These are phyloP conservation scores for Dufourea novaeangliae DNA, from an alignment of 1,140 invertebrate species.

Conservation along the genomic window DNA sequence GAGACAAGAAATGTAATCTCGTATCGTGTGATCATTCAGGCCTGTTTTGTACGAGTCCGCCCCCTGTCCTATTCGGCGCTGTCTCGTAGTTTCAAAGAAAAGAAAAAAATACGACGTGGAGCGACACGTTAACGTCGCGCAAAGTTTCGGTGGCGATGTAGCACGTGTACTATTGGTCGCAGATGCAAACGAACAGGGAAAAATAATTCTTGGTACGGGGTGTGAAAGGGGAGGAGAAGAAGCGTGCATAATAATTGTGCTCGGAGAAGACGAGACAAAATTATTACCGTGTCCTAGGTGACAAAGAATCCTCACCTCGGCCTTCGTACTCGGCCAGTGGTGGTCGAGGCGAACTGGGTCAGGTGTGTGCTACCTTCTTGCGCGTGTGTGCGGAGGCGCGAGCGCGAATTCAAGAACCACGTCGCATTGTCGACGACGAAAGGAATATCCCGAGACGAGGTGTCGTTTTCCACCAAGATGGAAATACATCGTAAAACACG, in stretches of 20 bases:
- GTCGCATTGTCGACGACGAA: conserved; percentile 27
- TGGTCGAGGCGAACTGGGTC: conserved; percentile 48
- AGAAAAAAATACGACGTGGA: not conserved
- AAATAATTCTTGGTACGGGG: conserved; percentile 13
- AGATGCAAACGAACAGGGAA: not conserved
- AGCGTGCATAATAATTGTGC: conserved; percentile 19
- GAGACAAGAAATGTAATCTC: not conserved
- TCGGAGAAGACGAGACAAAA: conserved; percentile 39
- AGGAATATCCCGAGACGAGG: conserved; percentile 20
- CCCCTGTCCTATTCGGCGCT: not conserved
- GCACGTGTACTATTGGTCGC: conserved; percentile 12
- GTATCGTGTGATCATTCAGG: not conserved
- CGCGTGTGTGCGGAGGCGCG: not conserved
- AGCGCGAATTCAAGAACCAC: conserved; percentile 25
- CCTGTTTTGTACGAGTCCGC: no score
- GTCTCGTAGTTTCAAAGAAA: not conserved
- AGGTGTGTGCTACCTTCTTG: not conserved
- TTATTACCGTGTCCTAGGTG: conserved; percentile 47
- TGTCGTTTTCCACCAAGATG: conserved; percentile 31
- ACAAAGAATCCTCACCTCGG: conserved; percentile 53
- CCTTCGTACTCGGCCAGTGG: conserved; percentile 38
- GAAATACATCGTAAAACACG: conserved; percentile 17
- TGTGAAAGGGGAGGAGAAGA: conserved; percentile 16
- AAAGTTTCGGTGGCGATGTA: not conserved
- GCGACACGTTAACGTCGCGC: conserved; percentile 15